Conservation (phyloP, 2,888 invertebrate species). For the Drosophila rellima region DNA sequence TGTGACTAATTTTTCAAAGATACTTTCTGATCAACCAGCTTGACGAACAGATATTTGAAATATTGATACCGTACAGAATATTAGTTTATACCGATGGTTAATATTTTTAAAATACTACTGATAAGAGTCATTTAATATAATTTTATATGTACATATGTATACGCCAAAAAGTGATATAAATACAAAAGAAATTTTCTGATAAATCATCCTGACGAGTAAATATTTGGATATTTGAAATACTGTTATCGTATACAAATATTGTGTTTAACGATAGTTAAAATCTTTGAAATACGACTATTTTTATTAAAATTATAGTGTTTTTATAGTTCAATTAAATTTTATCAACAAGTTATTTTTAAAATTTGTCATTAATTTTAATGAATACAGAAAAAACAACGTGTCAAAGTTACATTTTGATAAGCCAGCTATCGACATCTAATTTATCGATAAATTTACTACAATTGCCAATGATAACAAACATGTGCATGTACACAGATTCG, state of each 20-base stretch:
- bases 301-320: too few relatives aligned
- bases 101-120: neutral
- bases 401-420: neutral
- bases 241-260: neutral
- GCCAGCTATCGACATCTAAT: slow-evolving; percentile 1
- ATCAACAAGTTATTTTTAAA: too few relatives aligned
- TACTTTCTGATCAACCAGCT: neutral
- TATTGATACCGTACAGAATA: neutral
- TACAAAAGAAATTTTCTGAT: neutral
- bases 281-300: too few relatives aligned
- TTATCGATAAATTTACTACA: neutral
- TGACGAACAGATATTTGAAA: neutral
- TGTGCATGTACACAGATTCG: neutral
- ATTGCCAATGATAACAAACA: slow-evolving; percentile 18
- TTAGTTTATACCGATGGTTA: neutral
- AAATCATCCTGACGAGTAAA: neutral
- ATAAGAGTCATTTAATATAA: neutral
- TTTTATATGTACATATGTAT: neutral
- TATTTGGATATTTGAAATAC: neutral
- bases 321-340: too few relatives aligned
- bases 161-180: neutral
- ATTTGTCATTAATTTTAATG: neutral
- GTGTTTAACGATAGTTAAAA: neutral
- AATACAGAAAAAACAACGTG: neutral
- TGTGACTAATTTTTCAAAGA: slow-evolving; percentile 3